These are phyloP conservation scores for Xiphias gladius DNA, from an alignment of 2,113 vertebrate genomes.

Conservation along the genomic window DNA sequence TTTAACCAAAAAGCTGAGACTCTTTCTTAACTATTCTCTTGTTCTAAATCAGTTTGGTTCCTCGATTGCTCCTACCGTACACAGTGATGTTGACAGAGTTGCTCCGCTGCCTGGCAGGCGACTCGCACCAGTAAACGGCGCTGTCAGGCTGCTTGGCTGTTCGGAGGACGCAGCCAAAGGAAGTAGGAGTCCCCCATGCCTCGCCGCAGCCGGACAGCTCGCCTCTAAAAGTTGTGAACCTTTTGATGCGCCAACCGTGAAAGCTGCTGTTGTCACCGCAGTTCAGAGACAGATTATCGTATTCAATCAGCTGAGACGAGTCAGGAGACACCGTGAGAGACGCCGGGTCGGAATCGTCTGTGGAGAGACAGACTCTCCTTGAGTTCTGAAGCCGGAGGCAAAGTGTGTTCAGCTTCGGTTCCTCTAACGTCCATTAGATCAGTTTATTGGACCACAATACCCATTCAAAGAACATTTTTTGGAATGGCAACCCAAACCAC, in stretches of 20 bases:
- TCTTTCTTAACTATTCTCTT: no score
- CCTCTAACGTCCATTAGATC: neutral
- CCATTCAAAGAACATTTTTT: no score
- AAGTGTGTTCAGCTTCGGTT: neutral
- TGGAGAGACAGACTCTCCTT: neutral
- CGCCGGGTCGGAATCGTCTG: neutral
- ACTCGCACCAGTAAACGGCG: conserved; percentile 57
- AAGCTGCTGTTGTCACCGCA: neutral
- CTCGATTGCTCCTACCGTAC: conserved; percentile 17
- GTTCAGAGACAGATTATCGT: neutral
- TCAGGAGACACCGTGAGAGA: neutral
- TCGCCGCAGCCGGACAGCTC: neutral
- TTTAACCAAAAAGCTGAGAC: no score
- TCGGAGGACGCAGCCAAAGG: fast-evolving
- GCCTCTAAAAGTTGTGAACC: neutral
- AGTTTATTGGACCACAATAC: no score
- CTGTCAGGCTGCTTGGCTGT: conserved; percentile 6
- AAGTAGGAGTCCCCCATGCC: fast-evolving
- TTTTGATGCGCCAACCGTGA: neutral
- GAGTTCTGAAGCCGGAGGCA: neutral
- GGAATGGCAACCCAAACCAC: no score
- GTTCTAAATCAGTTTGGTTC: no score
- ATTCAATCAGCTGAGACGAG: conserved; percentile 49
- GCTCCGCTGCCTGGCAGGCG: conserved; percentile 1
- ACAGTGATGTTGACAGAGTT: conserved; percentile 30